Conservation (phyloP, 2,113 vertebrate genomes). For the Chunga burmeisteri region DNA sequence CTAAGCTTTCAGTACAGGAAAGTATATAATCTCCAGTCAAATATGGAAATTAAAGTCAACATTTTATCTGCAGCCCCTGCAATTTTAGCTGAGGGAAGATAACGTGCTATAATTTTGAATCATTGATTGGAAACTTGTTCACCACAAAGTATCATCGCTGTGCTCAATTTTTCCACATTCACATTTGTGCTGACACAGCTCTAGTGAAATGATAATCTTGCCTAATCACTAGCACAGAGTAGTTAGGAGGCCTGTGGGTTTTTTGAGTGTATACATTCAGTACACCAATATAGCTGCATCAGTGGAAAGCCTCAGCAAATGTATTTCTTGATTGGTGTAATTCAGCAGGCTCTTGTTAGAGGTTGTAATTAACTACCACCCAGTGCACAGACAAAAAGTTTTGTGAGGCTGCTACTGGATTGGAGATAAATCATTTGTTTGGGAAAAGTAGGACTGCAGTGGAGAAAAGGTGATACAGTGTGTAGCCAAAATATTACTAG, state of each 20-base stretch:
- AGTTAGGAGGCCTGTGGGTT: background rate
- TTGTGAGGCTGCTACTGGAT: background rate
- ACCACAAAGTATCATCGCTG: background rate
- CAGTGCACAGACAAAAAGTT: background rate
- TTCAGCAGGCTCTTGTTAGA: background rate
- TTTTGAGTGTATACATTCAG: background rate
- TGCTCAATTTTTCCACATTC: conserved; percentile 37
- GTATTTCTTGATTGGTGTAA: background rate
- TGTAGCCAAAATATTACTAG: background rate
- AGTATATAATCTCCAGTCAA: background rate
- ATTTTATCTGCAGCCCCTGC: conserved; percentile 21
- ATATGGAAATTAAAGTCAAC: conserved; percentile 28
- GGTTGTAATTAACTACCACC: background rate
- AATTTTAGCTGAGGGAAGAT: conserved; percentile 32
- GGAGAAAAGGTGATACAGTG: background rate
- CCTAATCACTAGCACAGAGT: conserved; percentile 25
- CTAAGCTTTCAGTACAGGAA: background rate
- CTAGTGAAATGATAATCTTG: conserved; percentile 26
- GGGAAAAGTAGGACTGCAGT: background rate
- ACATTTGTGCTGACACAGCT: conserved; percentile 46
- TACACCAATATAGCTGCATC: background rate
- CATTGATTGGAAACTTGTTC: conserved; percentile 47
- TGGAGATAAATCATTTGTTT: background rate
- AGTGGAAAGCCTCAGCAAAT: background rate
- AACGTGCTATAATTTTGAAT: conserved; percentile 19